A percentile compares a stretch with the other conserved stretches of the same genome.
Conservation (phyloP, 2,113 vertebrate species). For the Toxostoma redivivum region DNA sequence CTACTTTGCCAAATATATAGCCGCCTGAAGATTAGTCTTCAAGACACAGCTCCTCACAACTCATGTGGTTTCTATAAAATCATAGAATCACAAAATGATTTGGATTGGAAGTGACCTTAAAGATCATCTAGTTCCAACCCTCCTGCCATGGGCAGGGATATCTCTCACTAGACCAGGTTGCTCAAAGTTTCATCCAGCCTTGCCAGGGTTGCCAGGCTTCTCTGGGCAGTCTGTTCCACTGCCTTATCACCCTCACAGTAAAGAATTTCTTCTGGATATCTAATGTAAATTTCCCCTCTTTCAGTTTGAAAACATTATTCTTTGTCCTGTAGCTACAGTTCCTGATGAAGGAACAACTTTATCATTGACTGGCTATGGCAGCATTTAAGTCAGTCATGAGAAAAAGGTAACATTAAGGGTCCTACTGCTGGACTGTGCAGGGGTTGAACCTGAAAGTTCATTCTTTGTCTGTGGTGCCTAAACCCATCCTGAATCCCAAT, state of each 20-base stretch:
- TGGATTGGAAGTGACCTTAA: neutral
- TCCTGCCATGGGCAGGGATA: neutral
- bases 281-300: neutral
- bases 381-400: neutral
- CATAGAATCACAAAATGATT: neutral
- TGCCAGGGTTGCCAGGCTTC: neutral
- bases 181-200: neutral
- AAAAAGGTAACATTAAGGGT: neutral
- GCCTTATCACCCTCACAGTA: neutral
- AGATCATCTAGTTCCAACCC: neutral
- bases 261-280: neutral
- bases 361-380: neutral
- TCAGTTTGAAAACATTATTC: neutral
- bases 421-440: neutral
- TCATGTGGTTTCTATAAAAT: neutral
- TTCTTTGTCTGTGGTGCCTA: accelerated
- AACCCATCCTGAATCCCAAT: neutral
- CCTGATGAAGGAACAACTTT: neutral
- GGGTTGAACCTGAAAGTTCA: neutral
- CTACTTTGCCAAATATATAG: neutral
- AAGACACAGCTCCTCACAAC: neutral
- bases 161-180: neutral
- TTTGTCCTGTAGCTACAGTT: neutral
- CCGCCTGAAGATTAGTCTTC: neutral
- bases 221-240: neutral